phyloP scores from a whole-genome alignment of 2,113 vertebrate genomes.

The Scomber colias region DNA sequence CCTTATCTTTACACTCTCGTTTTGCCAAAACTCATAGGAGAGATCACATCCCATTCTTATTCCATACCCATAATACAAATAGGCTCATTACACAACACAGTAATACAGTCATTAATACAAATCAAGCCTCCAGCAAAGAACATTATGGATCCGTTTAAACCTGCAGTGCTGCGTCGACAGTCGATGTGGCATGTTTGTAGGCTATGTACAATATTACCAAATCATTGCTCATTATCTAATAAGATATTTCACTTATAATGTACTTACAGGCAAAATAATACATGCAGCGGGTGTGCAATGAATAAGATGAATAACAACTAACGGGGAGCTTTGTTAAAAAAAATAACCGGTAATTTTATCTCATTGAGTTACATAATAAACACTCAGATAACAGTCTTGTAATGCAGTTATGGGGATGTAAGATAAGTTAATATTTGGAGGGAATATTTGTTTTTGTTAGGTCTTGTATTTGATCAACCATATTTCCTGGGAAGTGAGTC shows the following conservation, averaged over 20 bases:
- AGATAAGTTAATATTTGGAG: slow-evolving; percentile 29
- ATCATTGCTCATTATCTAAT: slow-evolving; percentile 61
- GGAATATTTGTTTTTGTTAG: slow-evolving; percentile 35
- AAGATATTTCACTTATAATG: slow-evolving; percentile 59
- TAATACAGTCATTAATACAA: slow-evolving; percentile 62
- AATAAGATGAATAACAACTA: neutral
- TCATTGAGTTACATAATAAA: slow-evolving; percentile 47
- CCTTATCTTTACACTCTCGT: too few relatives aligned
- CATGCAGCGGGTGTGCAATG: slow-evolving; percentile 20
- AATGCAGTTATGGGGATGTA: slow-evolving; percentile 37
- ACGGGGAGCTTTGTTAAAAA: slow-evolving; percentile 34
- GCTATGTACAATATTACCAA: slow-evolving; percentile 31
- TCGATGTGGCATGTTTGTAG: slow-evolving; percentile 29
- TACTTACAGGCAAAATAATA: slow-evolving; percentile 50
- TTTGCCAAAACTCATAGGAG: too few relatives aligned
- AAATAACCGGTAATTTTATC: slow-evolving; percentile 49
- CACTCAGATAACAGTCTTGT: slow-evolving; percentile 23
- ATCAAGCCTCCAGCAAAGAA: slow-evolving; percentile 60
- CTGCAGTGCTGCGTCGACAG: slow-evolving; percentile 33
- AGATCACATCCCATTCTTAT: too few relatives aligned
- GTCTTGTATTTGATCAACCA: slow-evolving; percentile 19
- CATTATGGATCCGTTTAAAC: slow-evolving; percentile 60
- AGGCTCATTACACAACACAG: slow-evolving; percentile 55
- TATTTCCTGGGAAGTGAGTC: slow-evolving; percentile 25
- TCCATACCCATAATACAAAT: slow-evolving; percentile 31